Conservation (phyloP, 2,888 invertebrate species). For the Anoplius nigerrimus region DNA sequence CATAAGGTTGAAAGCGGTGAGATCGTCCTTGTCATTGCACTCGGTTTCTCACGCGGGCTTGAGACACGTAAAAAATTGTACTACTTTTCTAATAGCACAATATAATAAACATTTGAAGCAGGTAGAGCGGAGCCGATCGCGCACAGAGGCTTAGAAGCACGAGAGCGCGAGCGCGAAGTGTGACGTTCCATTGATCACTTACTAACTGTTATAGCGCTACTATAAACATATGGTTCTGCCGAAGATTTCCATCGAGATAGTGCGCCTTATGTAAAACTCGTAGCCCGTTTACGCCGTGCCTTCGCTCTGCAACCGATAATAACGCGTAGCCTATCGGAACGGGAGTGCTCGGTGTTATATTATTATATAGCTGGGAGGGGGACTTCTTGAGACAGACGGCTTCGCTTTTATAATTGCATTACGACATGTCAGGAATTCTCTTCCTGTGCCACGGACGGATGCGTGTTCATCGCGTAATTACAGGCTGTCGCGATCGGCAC, state of each 20-base stretch:
- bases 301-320: no score
- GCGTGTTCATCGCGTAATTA: no score
- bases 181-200: conserved; percentile 52
- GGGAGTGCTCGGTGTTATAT: no score
- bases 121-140: conserved; percentile 15
- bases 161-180: conserved; percentile 51
- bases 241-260: conserved; percentile 2
- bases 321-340: no score
- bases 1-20: background rate
- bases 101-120: conserved; percentile 40
- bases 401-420: no score
- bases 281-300: background rate
- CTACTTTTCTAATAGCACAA: conserved; percentile 16
- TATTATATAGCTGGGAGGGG: no score
- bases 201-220: conserved; percentile 39
- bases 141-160: conserved; percentile 24
- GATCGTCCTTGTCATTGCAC: conserved; percentile 29
- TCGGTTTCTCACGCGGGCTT: background rate
- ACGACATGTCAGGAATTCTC: no score
- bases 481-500: no score
- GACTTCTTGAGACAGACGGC: no score
- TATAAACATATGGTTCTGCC: conserved; percentile 45
- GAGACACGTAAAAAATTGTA: background rate
- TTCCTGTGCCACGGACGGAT: no score
- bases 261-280: background rate